Evolutionary conservation across 2,888 invertebrate species (phyloP).

Genomic region (Polia nebulosa): DNA sequence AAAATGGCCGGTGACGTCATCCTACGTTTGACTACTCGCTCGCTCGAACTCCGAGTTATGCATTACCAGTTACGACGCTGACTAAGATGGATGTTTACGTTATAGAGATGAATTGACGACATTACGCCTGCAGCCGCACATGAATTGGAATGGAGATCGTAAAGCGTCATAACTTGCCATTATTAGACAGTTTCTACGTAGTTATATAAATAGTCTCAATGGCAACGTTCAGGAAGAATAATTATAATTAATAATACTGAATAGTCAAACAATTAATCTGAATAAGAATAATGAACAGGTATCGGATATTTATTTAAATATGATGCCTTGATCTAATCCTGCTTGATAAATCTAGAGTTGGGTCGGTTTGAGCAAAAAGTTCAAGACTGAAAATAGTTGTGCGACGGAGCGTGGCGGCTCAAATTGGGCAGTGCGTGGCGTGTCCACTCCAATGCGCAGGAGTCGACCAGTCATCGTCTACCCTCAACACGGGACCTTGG

Average conservation of each 20-base stretch:
- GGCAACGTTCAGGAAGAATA: conserved; percentile 35
- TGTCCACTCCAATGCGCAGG: conserved; percentile 80
- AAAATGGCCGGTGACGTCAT: conserved; percentile 57
- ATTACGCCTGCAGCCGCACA: conserved; percentile 52
- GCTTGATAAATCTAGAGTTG: conserved; percentile 57
- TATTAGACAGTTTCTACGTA: conserved; percentile 20
- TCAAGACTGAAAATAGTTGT: conserved; percentile 77
- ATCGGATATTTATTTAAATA: conserved; percentile 52
- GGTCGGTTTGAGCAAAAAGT: conserved; percentile 70
- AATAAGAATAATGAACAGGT: conserved; percentile 20
- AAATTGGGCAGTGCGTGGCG: conserved; percentile 77
- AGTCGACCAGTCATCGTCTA: conserved; percentile 79
- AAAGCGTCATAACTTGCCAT: conserved; percentile 30
- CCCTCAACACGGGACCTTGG: conserved; percentile 57
- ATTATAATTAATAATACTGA: conserved; percentile 32
- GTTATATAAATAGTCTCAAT: conserved; percentile 32
- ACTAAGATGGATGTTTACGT: conserved; percentile 61
- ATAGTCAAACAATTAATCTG: conserved; percentile 7
- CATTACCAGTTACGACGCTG: conserved; percentile 52
- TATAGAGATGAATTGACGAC: conserved; percentile 60
- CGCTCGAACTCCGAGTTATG: conserved; percentile 50
- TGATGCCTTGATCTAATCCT: conserved; percentile 49
- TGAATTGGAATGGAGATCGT: conserved; percentile 43
- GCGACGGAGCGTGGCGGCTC: conserved; percentile 77
- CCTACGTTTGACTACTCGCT: conserved; percentile 41